Base-by-base conservation (phyloP, 2,888 invertebrate genomes). In the Pseudococcus viburni region DNA sequence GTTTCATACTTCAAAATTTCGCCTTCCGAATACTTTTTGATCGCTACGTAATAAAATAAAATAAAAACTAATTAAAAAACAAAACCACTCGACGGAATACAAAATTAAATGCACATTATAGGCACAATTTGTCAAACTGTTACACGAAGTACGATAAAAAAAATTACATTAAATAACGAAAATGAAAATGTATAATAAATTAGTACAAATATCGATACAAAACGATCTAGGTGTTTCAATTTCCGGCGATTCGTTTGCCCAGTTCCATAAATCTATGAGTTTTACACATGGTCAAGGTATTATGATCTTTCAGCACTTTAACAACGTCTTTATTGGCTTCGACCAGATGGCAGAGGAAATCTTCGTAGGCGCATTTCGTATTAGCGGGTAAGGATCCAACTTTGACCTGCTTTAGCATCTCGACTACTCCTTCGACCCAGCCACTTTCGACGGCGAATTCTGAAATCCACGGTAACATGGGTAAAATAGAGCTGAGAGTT, bases 401-500 rank as follows among this genome's bases (percentile, higher is more conserved):
- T 92, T 96, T 96, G 0, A 97, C 96, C 92, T 96, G 96, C 89
- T 94, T 94, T 90, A 98, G 93, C 90, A 95, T 95, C 90, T 95
- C 95, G 86, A 96, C 93, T 88, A 97, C 97, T 15, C 97, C 97
- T 91, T 96, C 95, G 5, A 96, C 96, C 97, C 97, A 98, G n/a
- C 97, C 97, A 91, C 97, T 97, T 91, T 97, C 97, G 89, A 97
- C 95, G 6, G 96, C 95, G 92, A 97, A 97, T 91, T 97, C 96
- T 0, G 96, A 96, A 89, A 97, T 94, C 97, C 97, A 97, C 5
- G 97, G 96, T 89, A 97, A 94, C 89, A 95, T 94, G 22, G 96
- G 94, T 68, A 97, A 92, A 0, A 97, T 95, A 51, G 95, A 94
- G 91, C 96, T 95, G 93, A 98, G 95, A 0, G 97, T 97, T 91